These are phyloP conservation scores for Luscinia megarhynchos DNA, from an alignment of 2,797 vertebrate species.

Conservation along the genomic window DNA sequence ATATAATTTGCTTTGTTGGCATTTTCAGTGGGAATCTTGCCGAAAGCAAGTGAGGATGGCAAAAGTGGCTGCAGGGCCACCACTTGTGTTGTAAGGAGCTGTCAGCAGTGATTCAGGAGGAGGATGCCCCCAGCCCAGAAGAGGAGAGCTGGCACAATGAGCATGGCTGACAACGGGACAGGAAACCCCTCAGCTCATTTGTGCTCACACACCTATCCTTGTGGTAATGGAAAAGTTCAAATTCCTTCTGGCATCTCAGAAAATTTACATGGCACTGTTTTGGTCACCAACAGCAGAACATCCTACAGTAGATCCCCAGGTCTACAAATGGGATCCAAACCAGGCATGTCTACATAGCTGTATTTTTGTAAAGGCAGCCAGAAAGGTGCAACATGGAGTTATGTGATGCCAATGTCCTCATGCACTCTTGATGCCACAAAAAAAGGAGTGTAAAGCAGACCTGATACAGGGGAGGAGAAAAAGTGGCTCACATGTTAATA, in stretches of 20 bases:
- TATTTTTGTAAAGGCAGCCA: background rate
- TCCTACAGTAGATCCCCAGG: background rate
- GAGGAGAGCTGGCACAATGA: background rate
- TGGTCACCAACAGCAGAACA: background rate
- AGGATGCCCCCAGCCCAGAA: background rate
- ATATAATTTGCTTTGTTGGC: slow-evolving; percentile 55
- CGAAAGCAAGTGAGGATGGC: background rate
- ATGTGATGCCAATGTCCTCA: background rate
- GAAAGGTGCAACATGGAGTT: background rate
- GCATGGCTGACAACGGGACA: accelerated
- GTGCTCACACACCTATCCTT: accelerated
- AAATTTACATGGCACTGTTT: background rate
- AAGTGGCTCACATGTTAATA: background rate
- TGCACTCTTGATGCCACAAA: background rate
- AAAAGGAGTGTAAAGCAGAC: background rate
- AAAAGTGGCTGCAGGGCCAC: background rate
- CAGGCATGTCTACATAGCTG: accelerated
- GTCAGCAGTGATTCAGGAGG: background rate
- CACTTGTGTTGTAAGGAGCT: background rate
- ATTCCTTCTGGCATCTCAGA: background rate
- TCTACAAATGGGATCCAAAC: background rate
- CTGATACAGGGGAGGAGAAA: background rate
- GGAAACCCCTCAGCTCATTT: accelerated
- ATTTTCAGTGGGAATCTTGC: slow-evolving; percentile 31
- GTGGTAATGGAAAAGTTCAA: accelerated